These are phyloP conservation scores for Lampris megalopsis DNA, from an alignment of 2,113 vertebrate genomes.

Conservation along the genomic window DNA sequence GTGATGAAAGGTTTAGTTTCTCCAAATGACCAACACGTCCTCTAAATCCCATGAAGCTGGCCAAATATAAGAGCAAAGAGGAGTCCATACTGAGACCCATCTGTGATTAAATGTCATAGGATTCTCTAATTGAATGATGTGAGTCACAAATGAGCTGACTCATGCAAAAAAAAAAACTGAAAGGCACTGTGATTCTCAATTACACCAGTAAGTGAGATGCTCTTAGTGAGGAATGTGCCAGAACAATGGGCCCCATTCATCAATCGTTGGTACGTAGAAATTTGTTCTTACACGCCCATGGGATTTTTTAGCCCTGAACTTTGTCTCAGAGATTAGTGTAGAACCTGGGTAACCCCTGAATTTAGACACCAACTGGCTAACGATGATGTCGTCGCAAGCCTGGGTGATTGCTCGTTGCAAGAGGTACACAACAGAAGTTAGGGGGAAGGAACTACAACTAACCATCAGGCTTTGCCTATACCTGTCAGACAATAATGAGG, in stretches of 20 bases:
- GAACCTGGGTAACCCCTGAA: too few relatives aligned
- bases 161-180: conserved; percentile 30
- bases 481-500: too few relatives aligned
- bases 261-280: too few relatives aligned
- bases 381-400: too few relatives aligned
- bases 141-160: conserved; percentile 13
- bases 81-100: neutral
- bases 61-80: neutral
- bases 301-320: too few relatives aligned
- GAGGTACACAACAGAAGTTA: too few relatives aligned
- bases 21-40: conserved; percentile 54
- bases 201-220: conserved; percentile 9
- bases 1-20: conserved; percentile 24
- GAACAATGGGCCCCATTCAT: conserved; percentile 12
- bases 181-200: conserved; percentile 19
- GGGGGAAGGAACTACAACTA: too few relatives aligned
- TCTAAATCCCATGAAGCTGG: conserved; percentile 18
- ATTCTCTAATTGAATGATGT: conserved; percentile 34
- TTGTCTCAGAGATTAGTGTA: too few relatives aligned
- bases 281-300: too few relatives aligned
- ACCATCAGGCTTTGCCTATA: too few relatives aligned
- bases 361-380: too few relatives aligned
- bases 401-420: too few relatives aligned
- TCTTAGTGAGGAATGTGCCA: conserved; percentile 46
- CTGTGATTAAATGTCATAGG: neutral